Evolutionary conservation across 2,113 vertebrate genomes (phyloP).

Genomic region (Coregonus clupeaformis): DNA sequence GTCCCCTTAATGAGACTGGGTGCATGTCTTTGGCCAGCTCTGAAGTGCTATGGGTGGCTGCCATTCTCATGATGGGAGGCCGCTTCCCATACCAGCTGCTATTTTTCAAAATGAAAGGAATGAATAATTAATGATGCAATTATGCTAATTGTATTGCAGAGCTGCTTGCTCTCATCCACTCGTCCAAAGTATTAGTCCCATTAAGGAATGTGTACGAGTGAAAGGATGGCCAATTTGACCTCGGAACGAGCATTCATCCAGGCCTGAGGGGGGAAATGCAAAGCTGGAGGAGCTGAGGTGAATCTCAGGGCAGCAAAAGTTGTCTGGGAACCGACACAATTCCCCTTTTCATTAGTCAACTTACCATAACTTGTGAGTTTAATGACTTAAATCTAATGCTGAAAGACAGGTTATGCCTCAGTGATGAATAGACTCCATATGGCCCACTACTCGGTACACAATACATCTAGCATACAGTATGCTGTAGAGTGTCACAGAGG

Average conservation of each 20-base stretch:
- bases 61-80: slow-evolving; percentile 50
- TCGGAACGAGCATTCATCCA: neutral
- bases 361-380: neutral
- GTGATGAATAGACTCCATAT: too few species aligned
- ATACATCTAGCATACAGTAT: neutral
- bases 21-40: slow-evolving; percentile 63
- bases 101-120: slow-evolving; percentile 61
- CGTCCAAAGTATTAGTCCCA: slow-evolving; percentile 55
- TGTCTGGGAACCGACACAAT: slow-evolving; percentile 3
- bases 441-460: neutral
- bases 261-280: neutral
- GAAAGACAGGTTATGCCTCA: neutral
- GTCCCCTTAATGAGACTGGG: slow-evolving; percentile 68
- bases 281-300: neutral
- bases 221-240: slow-evolving; percentile 37
- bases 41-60: slow-evolving; percentile 50
- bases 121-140: slow-evolving; percentile 74
- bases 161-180: slow-evolving; percentile 48
- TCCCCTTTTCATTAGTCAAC: slow-evolving; percentile 5
- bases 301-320: slow-evolving; percentile 2
- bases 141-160: slow-evolving; percentile 64
- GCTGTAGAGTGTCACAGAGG: neutral
- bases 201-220: slow-evolving; percentile 45
- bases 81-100: slow-evolving; percentile 58
- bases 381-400: neutral